Conservation (phyloP, 2,113 vertebrate genomes). For the Megaptera novaeangliae region DNA sequence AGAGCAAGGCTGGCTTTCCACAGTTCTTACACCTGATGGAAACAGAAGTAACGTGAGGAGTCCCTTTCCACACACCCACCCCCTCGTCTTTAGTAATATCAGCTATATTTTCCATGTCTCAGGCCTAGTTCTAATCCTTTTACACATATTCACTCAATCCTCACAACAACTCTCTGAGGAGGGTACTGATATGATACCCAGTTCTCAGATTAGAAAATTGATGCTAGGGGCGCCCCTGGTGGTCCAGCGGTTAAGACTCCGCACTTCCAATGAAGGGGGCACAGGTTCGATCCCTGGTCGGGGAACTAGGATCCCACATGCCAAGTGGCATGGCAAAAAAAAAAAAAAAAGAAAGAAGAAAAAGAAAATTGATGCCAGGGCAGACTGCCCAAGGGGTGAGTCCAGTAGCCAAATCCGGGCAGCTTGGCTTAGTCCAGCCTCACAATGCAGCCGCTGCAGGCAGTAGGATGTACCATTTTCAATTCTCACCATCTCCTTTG, state of each 20-base stretch:
- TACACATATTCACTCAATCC: background rate
- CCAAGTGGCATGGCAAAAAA: no score
- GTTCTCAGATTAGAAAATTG: background rate
- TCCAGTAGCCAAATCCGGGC: background rate
- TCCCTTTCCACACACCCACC: fast-evolving
- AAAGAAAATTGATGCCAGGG: no score
- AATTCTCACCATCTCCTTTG: background rate
- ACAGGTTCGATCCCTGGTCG: no score
- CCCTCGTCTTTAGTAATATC: background rate
- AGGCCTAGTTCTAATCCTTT: background rate
- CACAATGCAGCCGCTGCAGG: background rate
- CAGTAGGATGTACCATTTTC: fast-evolving
- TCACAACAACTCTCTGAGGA: background rate
- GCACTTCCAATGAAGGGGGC: no score
- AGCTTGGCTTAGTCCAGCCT: background rate
- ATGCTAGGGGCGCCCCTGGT: background rate
- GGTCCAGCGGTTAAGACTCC: no score
- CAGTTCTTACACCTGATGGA: background rate
- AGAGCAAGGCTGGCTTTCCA: background rate
- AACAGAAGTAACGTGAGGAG: background rate
- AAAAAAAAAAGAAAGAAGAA: no score
- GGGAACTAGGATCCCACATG: no score
- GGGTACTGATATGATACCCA: background rate
- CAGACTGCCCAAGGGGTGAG: background rate
- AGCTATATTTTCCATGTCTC: background rate